Base-by-base conservation (phyloP, 2,888 invertebrate species). In the Kuschelorhynchus macadamiae region DNA sequence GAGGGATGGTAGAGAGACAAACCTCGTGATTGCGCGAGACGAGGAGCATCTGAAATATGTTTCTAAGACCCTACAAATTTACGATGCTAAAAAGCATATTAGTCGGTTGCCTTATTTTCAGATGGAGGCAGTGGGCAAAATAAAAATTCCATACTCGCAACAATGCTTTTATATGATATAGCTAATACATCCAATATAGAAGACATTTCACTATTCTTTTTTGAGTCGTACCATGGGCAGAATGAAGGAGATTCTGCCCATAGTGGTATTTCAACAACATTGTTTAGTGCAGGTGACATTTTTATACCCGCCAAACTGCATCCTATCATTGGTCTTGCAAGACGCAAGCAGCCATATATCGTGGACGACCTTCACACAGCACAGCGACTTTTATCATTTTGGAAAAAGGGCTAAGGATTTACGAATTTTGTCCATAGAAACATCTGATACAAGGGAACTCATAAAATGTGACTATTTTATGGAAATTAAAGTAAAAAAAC, bases 271-370 rank as follows among this genome's bases (percentile, higher is more conserved):
- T 50, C 32, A 11, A 14, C 32, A 17, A 32, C 33, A 4, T 18
- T 50, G 18, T 50, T 32, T 8, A 1, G 17, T n/a, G 50, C 14
- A 5, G 50, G 41, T 17, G 41, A 47, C 14, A 21, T 50, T 12
- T 50, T 50, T 36, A 50, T 50, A 17, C 50, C 30, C 2, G 32
- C 32, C n/a, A n/a, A 50, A 12, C 12, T 50, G 11, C 17, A 18
- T 16, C 25, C 50, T 1, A 11, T 50, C 20, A 8, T 50, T 11
- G 11, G 21, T 21, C 30, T 50, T 1, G 30, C 25, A 9, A 30
- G 50, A 30, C 12, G 33, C n/a, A 32, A 32, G 25, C 25, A 25
- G 25, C 25, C 25, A 7, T 25, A 25, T 7, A 25, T 7, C 7
- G 7, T 25, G 25, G 4, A 25, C 7, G 25, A 25, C 12, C 14